Conservation (phyloP, 30 jellyfish, hydroid and myxozoan genomes). For the Turritopsis rubra region DNA sequence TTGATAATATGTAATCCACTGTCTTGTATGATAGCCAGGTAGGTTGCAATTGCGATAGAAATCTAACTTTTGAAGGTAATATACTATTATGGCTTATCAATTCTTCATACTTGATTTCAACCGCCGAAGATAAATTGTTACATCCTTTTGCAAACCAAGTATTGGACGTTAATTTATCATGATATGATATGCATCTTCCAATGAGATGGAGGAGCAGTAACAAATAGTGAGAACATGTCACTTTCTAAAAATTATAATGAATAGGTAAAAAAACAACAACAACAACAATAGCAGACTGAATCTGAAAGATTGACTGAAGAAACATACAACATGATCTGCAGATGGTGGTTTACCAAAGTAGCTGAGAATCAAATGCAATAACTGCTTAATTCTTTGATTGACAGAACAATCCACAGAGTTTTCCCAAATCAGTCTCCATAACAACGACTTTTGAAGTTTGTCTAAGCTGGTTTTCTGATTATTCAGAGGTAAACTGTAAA, state of each 20-base stretch:
- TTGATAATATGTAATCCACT: slow-evolving; percentile 38
- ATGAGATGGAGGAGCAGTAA: not conserved
- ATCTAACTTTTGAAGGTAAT: not conserved
- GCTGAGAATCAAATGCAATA: not conserved
- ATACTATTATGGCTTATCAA: not conserved
- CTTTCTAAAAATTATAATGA: not conserved
- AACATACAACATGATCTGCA: not conserved
- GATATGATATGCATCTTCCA: not conserved
- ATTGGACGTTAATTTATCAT: not conserved
- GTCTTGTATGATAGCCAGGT: slow-evolving; percentile 40
- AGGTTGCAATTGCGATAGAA: slow-evolving; percentile 33
- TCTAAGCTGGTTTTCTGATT: not conserved
- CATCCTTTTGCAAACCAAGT: not conserved
- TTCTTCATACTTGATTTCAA: not conserved
- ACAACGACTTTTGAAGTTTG: not conserved
- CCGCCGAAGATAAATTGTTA: not conserved
- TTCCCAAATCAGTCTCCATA: slow-evolving; percentile 1
- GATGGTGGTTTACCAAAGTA: not conserved
- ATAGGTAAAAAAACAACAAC: not conserved
- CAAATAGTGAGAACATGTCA: not conserved
- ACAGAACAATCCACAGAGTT: slow-evolving; percentile 1
- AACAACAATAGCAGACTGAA: not conserved
- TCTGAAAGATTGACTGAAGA: too few relatives aligned
- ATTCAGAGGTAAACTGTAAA: not conserved
- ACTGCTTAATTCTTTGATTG: not conserved